Conservation (phyloP, 2,888 invertebrate species). For the Phengaris arion region DNA sequence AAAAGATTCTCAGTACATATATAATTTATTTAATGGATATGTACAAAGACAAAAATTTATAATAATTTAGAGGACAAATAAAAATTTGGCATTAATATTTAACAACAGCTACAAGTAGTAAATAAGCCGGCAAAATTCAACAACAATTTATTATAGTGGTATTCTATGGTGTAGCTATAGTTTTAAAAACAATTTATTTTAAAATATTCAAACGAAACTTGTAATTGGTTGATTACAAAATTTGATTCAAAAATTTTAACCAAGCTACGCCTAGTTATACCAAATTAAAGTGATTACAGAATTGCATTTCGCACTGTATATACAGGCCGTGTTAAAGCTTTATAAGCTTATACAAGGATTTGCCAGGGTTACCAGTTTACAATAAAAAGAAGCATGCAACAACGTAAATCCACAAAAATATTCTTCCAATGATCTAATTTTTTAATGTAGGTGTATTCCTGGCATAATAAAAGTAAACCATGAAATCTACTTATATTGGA, state of each 20-base stretch:
- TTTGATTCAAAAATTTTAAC: background rate
- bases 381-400: background rate
- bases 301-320: slow-evolving; percentile 2
- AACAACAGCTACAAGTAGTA: slow-evolving; percentile 70
- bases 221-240: too few relatives aligned
- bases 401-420: background rate
- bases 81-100: slow-evolving; percentile 75
- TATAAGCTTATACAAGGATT: background rate
- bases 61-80: slow-evolving; percentile 55
- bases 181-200: background rate
- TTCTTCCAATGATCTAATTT: background rate
- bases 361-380: background rate
- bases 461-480: too few relatives aligned
- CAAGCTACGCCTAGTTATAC: background rate
- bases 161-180: background rate
- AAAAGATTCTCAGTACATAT: slow-evolving; percentile 67
- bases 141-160: slow-evolving; percentile 52
- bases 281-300: background rate
- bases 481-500: background rate
- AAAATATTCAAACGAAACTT: too few relatives aligned
- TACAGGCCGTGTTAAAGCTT: slow-evolving; percentile 6
- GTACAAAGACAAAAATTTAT: slow-evolving; percentile 73
- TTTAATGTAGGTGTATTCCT: too few relatives aligned
- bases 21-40: slow-evolving; percentile 77
- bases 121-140: slow-evolving; percentile 64